phyloP scores from a whole-genome alignment of 2,797 vertebrate genomes.

The Pteronotus mesoamericanus region DNA sequence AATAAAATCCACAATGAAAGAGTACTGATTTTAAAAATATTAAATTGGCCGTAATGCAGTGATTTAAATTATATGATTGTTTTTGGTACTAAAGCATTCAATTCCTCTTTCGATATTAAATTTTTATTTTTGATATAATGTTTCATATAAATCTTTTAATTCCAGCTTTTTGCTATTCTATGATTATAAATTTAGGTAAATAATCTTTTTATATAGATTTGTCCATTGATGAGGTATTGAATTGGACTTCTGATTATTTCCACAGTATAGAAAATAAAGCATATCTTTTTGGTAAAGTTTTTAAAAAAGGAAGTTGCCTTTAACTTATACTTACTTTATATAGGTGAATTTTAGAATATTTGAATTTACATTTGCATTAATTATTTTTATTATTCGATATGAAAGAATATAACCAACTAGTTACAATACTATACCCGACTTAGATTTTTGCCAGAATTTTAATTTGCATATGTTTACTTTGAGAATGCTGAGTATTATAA shows the following conservation, averaged over 20 bases:
- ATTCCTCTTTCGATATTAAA: neutral
- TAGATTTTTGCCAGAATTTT: neutral
- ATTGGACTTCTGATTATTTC: neutral
- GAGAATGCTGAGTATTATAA: neutral
- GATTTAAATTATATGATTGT: neutral
- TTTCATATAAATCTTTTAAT: neutral
- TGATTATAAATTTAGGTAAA: neutral
- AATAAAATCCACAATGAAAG: neutral
- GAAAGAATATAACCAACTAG: neutral
- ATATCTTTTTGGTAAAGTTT: neutral
- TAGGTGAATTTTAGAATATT: neutral
- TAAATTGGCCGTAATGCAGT: neutral
- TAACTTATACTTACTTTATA: neutral
- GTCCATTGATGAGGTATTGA: neutral
- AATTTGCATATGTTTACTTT: neutral
- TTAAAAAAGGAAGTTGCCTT: neutral
- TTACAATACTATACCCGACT: neutral
- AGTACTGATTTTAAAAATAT: neutral
- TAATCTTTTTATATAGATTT: neutral
- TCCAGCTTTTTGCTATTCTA: neutral
- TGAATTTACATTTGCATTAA: neutral
- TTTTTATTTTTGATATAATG: neutral
- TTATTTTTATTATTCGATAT: neutral
- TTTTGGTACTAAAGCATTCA: neutral
- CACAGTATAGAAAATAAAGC: neutral